Evolutionary conservation across 2,797 vertebrate genomes (phyloP).

Genomic region (Coendou prehensilis): DNA sequence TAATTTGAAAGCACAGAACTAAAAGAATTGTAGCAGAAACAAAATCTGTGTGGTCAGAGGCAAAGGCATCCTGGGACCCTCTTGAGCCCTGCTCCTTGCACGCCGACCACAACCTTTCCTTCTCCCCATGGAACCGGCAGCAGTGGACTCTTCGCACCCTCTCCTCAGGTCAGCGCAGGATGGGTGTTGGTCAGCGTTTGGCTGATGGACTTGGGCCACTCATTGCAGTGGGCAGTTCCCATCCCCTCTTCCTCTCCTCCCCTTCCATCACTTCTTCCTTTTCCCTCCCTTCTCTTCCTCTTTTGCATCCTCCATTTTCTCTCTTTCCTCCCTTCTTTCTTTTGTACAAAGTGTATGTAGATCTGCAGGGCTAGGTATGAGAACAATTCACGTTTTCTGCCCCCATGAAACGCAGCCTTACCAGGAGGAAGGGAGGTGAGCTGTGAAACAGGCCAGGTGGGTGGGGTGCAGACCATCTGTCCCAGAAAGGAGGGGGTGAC

Average conservation of each 20-base stretch:
- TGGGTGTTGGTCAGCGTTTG: fast-evolving
- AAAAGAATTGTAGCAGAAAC: not conserved
- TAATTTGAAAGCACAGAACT: not conserved
- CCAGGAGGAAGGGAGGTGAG: not conserved
- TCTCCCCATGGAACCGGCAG: not conserved
- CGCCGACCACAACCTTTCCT: not conserved
- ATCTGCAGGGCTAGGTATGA: not conserved
- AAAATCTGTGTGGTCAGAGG: not conserved
- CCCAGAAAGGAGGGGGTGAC: too few species aligned
- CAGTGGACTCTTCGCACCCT: too few species aligned
- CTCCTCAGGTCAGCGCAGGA: not conserved
- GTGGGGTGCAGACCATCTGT: too few species aligned
- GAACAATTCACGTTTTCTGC: not conserved
- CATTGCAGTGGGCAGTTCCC: not conserved
- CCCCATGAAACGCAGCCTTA: not conserved
- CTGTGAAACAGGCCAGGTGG: not conserved
- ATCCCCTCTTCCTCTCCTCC: not conserved
- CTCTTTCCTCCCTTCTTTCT: not conserved
- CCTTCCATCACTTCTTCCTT: too few species aligned
- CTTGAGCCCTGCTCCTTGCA: fast-evolving
- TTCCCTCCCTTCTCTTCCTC: not conserved
- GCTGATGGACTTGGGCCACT: not conserved
- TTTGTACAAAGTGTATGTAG: not conserved
- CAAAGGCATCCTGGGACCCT: fast-evolving
- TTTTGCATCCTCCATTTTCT: not conserved